Conservation (phyloP, 64 coral and sea anemone species). For the Montipora sp. region DNA sequence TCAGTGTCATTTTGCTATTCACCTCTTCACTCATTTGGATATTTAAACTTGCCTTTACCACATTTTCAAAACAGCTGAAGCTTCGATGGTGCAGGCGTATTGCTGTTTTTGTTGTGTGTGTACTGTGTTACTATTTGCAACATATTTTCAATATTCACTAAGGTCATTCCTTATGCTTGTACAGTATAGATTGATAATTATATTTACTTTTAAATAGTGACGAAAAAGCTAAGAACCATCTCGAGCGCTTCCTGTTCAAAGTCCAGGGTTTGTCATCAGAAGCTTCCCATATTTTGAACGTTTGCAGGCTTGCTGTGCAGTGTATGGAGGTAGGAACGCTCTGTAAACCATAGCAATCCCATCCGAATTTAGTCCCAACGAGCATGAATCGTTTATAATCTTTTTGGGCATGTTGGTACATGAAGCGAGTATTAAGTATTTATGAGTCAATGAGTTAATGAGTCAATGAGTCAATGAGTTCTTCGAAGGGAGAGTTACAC, state of each 20-base stretch:
- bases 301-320: conserved; percentile 54
- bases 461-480: too few relatives aligned
- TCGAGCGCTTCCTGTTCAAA: conserved; percentile 53
- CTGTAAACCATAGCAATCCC: too few relatives aligned
- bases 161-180: neutral
- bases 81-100: too few relatives aligned
- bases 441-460: too few relatives aligned
- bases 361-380: too few relatives aligned
- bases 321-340: conserved; percentile 36
- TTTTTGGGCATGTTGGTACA: too few relatives aligned
- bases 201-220: neutral
- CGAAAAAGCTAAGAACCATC: neutral
- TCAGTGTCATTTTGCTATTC: neutral
- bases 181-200: neutral
- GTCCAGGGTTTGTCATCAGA: conserved; percentile 55
- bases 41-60: neutral
- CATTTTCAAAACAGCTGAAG: too few relatives aligned
- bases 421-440: too few relatives aligned
- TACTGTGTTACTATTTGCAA: too few relatives aligned
- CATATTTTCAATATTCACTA: neutral
- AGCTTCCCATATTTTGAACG: conserved; percentile 37
- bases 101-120: too few relatives aligned
- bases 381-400: too few relatives aligned
- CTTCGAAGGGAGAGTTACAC: too few relatives aligned
- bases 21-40: neutral